A percentile compares a stretch with the other conserved stretches of the same genome.
Conservation (phyloP, 2,797 vertebrate genomes). For the Australoheros facetus region DNA sequence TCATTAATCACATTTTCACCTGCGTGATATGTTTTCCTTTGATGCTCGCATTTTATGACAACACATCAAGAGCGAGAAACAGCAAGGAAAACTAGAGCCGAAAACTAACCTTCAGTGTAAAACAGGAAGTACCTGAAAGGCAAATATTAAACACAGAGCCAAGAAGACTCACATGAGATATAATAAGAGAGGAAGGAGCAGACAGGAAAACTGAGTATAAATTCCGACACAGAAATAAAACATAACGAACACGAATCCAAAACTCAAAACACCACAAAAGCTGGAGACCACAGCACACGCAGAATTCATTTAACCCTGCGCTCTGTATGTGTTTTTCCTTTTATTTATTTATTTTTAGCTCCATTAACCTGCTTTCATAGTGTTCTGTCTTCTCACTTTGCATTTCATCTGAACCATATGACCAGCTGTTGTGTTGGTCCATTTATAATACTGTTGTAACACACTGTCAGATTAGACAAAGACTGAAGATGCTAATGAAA, state of each 20-base stretch:
- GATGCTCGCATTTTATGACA: too few relatives aligned
- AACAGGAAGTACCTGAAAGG: neutral
- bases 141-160: neutral
- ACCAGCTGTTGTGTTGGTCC: neutral
- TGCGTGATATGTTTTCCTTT: neutral
- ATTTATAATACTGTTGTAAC: neutral
- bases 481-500: neutral
- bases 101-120: neutral
- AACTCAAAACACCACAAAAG: neutral
- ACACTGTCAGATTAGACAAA: neutral
- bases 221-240: neutral
- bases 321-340: accelerated
- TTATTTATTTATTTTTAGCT: neutral
- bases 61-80: neutral
- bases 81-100: neutral
- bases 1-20: neutral
- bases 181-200: neutral
- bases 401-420: neutral
- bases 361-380: neutral
- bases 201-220: neutral
- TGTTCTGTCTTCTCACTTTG: neutral
- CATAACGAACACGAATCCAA: neutral
- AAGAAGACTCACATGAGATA: neutral
- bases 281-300: neutral
- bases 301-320: neutral